phyloP scores from a whole-genome alignment of 2,113 vertebrate genomes.

The Passer domesticus region DNA sequence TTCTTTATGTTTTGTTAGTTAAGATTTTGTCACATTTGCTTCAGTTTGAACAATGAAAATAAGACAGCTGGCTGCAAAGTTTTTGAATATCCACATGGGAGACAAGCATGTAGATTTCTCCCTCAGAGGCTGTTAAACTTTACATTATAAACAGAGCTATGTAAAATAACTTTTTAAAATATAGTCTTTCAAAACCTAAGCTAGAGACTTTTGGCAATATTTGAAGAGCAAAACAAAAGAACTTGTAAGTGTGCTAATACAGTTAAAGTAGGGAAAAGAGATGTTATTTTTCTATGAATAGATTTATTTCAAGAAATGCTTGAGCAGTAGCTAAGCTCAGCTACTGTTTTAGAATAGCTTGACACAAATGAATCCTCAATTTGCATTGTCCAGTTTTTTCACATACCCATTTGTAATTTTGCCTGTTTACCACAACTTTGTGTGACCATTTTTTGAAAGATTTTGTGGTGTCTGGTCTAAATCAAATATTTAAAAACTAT shows the following conservation, averaged over 20 bases:
- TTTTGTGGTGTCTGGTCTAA: background rate
- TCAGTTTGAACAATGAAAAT: background rate
- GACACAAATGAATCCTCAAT: background rate
- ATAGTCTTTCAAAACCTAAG: background rate
- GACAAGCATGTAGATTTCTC: background rate
- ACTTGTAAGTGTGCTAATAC: background rate
- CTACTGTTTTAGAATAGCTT: background rate
- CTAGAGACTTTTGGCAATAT: background rate
- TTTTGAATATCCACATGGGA: background rate
- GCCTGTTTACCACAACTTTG: background rate
- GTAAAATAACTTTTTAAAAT: background rate
- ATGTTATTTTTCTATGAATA: background rate
- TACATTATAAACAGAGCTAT: background rate
- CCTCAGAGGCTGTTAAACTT: background rate
- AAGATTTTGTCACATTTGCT: background rate
- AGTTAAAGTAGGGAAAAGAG: background rate
- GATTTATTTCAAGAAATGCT: background rate
- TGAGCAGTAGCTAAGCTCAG: background rate
- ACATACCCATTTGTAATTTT: background rate
- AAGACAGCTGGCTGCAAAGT: background rate
- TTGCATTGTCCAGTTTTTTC: background rate
- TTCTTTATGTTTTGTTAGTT: background rate
- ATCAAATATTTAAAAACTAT: background rate
- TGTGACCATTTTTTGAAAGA: background rate
- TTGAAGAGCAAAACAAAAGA: background rate